Conservation (phyloP, 2,888 invertebrate genomes). For the Proisotoma minuta region DNA sequence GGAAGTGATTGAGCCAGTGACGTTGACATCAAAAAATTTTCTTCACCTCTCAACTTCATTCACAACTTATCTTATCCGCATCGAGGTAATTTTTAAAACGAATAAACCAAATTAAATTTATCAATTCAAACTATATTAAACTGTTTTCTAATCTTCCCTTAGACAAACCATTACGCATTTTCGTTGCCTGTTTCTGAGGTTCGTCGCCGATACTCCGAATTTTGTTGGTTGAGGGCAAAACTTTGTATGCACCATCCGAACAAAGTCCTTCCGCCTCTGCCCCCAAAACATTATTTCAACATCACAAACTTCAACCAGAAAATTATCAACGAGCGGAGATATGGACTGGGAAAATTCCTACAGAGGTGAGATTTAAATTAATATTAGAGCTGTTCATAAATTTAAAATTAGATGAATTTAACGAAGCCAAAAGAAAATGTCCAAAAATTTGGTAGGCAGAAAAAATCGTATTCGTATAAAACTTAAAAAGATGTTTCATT, state of each 20-base stretch:
- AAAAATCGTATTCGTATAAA: too few relatives aligned
- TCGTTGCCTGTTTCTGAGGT: slow-evolving; percentile 41
- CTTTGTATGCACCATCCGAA: slow-evolving; percentile 43
- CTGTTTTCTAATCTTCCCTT: slow-evolving; percentile 5
- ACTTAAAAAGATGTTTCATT: too few relatives aligned
- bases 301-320: slow-evolving; percentile 40
- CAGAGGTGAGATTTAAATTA: slow-evolving; percentile 32
- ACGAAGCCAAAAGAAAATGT: neutral
- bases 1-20: slow-evolving; percentile 43
- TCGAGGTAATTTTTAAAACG: slow-evolving; percentile 32
- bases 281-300: slow-evolving; percentile 38
- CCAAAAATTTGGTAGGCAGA: neutral
- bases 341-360: slow-evolving; percentile 41
- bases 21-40: slow-evolving; percentile 38
- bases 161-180: slow-evolving; percentile 46
- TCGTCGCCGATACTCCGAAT: slow-evolving; percentile 43
- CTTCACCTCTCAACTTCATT: slow-evolving; percentile 40
- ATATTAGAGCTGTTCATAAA: neutral
- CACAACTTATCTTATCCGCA: slow-evolving; percentile 40
- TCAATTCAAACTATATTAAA: neutral
- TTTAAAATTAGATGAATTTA: too few relatives aligned
- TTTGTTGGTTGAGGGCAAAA: slow-evolving; percentile 41
- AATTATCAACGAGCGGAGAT: slow-evolving; percentile 40
- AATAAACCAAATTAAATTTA: neutral
- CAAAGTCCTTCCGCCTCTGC: slow-evolving; percentile 43